Conservation (phyloP, 2,888 invertebrate genomes). For the Panzeria rudis region DNA sequence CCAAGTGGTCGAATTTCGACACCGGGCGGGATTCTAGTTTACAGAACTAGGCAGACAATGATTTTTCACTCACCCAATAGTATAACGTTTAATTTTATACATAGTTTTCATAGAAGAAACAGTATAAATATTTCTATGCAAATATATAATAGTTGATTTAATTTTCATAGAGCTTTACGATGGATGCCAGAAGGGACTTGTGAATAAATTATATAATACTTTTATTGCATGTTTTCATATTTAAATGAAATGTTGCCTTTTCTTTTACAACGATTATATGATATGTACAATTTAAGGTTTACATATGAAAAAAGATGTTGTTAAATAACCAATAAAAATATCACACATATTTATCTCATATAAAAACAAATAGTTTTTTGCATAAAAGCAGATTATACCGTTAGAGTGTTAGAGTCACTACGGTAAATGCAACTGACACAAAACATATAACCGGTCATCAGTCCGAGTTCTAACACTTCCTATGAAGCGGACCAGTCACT, state of each 20-base stretch:
- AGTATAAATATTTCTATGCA: constrained; percentile 18
- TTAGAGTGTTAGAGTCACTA: no score
- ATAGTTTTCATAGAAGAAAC: neutral
- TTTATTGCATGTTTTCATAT: neutral
- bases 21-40: no score
- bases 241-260: neutral
- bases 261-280: neutral
- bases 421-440: no score
- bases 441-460: no score
- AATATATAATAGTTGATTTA: constrained; percentile 29
- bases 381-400: no score
- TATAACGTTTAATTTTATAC: neutral
- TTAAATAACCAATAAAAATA: neutral
- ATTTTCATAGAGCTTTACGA: constrained; percentile 33
- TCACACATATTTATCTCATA: neutral
- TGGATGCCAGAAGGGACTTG: constrained; percentile 15
- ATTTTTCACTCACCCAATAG: constrained; percentile 1
- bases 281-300: neutral
- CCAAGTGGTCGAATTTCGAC: no score
- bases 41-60: neutral
- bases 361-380: neutral
- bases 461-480: no score
- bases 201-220: constrained; percentile 10
- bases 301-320: neutral
- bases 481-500: no score